Evolutionary conservation across 2,888 invertebrate genomes (phyloP).

Genomic region (Elmis aenea): DNA sequence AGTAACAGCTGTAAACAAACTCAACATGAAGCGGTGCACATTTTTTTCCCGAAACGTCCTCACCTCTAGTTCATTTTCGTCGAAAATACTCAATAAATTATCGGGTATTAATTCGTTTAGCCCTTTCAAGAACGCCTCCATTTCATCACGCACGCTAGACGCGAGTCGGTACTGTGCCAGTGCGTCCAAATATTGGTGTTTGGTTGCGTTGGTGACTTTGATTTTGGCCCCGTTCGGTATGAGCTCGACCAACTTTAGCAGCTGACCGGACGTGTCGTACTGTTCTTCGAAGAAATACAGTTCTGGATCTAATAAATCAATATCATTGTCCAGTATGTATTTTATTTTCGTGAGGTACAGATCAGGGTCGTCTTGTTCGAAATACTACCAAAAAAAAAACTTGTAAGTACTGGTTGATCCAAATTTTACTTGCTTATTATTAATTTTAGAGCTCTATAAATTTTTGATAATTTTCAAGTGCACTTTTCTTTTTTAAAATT

Average conservation of each 20-base stretch:
- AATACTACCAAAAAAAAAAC: constrained; percentile 59
- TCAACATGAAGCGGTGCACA: too few species aligned
- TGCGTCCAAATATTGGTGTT: constrained; percentile 80
- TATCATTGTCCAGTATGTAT: constrained; percentile 86
- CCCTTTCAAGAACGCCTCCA: constrained; percentile 84
- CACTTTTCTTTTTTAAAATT: too few species aligned
- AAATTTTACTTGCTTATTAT: too few species aligned
- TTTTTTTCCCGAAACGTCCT: too few species aligned
- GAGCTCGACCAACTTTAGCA: constrained; percentile 74
- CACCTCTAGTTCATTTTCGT: constrained; percentile 94
- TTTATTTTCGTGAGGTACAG: constrained; percentile 89
- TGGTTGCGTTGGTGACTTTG: constrained; percentile 68
- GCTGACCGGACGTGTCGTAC: constrained; percentile 72
- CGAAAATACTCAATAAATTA: constrained; percentile 88
- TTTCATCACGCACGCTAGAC: constrained; percentile 74
- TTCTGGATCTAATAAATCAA: constrained; percentile 74
- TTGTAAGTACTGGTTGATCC: not conserved
- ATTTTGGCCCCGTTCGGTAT: constrained; percentile 77
- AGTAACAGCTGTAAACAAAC: constrained; percentile 70
- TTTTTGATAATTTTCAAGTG: too few species aligned
- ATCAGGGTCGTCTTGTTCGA: constrained; percentile 94
- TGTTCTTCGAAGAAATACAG: constrained; percentile 86
- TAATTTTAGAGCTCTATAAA: too few species aligned
- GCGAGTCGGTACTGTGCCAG: constrained; percentile 85
- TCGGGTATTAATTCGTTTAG: constrained; percentile 88